phyloP scores from a whole-genome alignment of 2,797 vertebrate genomes.

The Sardinella longiceps region DNA sequence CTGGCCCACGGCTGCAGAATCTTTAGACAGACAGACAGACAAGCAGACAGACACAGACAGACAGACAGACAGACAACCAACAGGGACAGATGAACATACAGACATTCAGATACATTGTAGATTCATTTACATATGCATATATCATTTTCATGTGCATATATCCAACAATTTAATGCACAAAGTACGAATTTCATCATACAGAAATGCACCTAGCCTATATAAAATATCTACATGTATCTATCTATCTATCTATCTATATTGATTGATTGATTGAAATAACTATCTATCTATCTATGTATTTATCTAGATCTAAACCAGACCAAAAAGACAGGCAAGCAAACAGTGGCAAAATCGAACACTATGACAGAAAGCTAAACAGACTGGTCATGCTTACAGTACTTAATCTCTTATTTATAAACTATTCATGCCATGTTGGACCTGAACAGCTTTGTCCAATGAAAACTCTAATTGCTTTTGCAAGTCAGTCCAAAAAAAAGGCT shows the following conservation, averaged over 20 bases:
- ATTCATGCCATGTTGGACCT: neutral
- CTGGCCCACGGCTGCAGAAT: slow-evolving; percentile 30
- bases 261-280: no score
- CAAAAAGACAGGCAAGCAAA: neutral
- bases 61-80: neutral
- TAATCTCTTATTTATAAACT: neutral
- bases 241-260: no score
- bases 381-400: neutral
- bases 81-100: neutral
- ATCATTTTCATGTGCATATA: neutral
- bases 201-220: no score
- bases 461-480: neutral
- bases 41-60: neutral
- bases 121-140: neutral
- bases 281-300: neutral
- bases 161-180: no score
- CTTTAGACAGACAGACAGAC: slow-evolving; percentile 21
- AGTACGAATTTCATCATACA: no score
- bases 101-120: neutral
- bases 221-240: neutral
- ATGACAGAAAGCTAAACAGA: neutral
- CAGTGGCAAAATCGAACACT: neutral
- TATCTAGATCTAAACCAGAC: no score
- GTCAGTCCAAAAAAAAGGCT: slow-evolving; percentile 15
- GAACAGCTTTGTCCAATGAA: neutral